A percentile compares a stretch with the other conserved stretches of the same genome.
Evolutionary conservation across 2,113 vertebrate genomes (phyloP).

Genomic region (Chinchilla lanigera): DNA sequence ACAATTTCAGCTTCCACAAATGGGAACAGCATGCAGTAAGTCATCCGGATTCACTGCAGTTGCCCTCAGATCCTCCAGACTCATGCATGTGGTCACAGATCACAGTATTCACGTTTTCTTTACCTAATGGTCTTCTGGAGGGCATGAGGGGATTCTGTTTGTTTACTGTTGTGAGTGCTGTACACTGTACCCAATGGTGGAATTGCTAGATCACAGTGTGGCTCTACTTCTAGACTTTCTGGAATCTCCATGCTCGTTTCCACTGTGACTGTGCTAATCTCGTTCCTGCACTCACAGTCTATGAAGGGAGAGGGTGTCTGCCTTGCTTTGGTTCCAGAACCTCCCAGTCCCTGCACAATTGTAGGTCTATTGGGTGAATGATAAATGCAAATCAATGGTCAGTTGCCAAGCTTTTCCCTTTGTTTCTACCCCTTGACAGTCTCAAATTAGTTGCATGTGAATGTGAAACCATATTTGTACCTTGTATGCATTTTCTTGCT

Average conservation of each 20-base stretch:
- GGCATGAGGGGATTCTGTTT: not conserved
- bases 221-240: not conserved
- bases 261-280: not conserved
- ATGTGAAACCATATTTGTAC: not conserved
- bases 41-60: not conserved
- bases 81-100: not conserved
- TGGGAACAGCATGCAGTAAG: not conserved
- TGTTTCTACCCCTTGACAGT: not conserved
- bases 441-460: not conserved
- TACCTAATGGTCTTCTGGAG: no score
- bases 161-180: not conserved
- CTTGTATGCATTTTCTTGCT: not conserved
- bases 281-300: not conserved
- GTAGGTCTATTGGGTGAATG: not conserved
- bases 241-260: no score
- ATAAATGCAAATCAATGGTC: not conserved
- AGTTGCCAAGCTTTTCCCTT: not conserved
- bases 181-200: not conserved
- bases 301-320: accelerated
- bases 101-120: not conserved
- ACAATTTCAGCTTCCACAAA: not conserved
- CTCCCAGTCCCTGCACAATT: no score
- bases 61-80: no score
- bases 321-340: not conserved
- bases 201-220: not conserved